Evolutionary conservation across 2,888 invertebrate species (phyloP).

Genomic region (Pocota personata): DNA sequence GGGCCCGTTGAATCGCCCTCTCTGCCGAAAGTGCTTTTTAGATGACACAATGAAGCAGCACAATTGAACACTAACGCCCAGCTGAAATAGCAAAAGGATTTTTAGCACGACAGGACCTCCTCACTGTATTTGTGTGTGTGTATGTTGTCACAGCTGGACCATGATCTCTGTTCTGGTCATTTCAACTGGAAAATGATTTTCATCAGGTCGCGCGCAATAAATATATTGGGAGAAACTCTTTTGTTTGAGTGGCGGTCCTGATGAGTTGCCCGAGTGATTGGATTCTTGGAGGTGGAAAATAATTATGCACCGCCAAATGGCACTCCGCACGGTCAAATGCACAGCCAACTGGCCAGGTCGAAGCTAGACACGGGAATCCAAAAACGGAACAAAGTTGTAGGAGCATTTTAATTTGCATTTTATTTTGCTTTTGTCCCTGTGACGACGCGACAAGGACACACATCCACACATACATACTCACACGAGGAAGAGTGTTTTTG

Average conservation of each 20-base stretch:
- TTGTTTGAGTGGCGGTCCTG: neutral
- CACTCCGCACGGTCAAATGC: constrained; percentile 31
- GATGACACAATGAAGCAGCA: constrained; percentile 38
- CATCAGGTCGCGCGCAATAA: constrained; percentile 43
- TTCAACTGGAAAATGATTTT: constrained; percentile 68
- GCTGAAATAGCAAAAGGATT: constrained; percentile 1
- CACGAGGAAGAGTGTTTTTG: constrained; percentile 2
- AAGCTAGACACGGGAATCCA: neutral
- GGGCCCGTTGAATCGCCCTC: neutral
- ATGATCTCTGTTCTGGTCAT: constrained; percentile 34
- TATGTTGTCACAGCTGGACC: constrained; percentile 36
- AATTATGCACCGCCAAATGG: constrained; percentile 52
- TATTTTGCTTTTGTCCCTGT: constrained; percentile 5
- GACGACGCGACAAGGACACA: constrained; percentile 19
- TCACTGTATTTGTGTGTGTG: neutral
- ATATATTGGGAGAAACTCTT: constrained; percentile 30
- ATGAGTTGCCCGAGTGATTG: neutral
- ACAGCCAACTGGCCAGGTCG: constrained; percentile 17
- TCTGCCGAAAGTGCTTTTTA: constrained; percentile 3
- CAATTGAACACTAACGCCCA: constrained; percentile 37
- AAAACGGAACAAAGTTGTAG: constrained; percentile 28
- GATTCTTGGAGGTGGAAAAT: constrained; percentile 17
- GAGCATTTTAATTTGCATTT: constrained; percentile 55
- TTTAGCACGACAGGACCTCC: constrained; percentile 3
- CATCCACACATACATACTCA: neutral